These are phyloP conservation scores for Limanda limanda DNA, from an alignment of 2,113 vertebrate species.

Conservation along the genomic window DNA sequence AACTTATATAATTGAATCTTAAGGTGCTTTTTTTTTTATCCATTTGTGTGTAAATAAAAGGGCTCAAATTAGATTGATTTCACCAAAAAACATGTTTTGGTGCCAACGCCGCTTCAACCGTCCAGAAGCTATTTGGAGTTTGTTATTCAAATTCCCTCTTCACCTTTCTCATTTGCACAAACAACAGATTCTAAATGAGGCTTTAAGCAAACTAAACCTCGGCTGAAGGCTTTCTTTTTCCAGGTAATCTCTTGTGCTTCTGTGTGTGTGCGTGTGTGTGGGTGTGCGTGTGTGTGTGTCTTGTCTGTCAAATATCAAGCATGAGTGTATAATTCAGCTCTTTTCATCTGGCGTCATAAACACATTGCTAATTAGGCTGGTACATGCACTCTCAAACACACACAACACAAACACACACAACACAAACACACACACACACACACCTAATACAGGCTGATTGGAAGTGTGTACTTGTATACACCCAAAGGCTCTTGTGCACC, in stretches of 20 bases:
- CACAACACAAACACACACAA: not conserved
- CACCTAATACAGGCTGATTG: slow-evolving; percentile 36
- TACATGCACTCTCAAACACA: not conserved
- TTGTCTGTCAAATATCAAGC: slow-evolving; percentile 36
- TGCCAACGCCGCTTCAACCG: slow-evolving; percentile 20
- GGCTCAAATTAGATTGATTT: slow-evolving; percentile 13
- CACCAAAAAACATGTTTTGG: not conserved
- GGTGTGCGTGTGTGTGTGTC: not conserved
- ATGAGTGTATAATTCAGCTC: slow-evolving; percentile 38
- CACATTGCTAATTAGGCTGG: slow-evolving; percentile 30
- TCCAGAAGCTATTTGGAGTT: slow-evolving; percentile 44
- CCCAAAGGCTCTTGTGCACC: slow-evolving; percentile 52
- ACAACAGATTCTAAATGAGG: slow-evolving; percentile 56
- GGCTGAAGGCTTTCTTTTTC: slow-evolving; percentile 24
- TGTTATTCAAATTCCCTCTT: slow-evolving; percentile 42
- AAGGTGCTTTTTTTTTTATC: not conserved
- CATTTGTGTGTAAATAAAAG: not conserved
- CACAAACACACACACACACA: not conserved
- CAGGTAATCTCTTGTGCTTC: slow-evolving; percentile 31
- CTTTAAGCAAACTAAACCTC: slow-evolving; percentile 46
- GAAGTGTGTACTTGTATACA: slow-evolving; percentile 38
- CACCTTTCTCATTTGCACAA: slow-evolving; percentile 43
- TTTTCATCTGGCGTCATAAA: slow-evolving; percentile 29
- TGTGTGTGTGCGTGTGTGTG: not conserved
- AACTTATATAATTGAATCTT: not conserved